phyloP scores from a whole-genome alignment of 2,888 invertebrate genomes.

The Galeopsomyia nigrocyanea region DNA sequence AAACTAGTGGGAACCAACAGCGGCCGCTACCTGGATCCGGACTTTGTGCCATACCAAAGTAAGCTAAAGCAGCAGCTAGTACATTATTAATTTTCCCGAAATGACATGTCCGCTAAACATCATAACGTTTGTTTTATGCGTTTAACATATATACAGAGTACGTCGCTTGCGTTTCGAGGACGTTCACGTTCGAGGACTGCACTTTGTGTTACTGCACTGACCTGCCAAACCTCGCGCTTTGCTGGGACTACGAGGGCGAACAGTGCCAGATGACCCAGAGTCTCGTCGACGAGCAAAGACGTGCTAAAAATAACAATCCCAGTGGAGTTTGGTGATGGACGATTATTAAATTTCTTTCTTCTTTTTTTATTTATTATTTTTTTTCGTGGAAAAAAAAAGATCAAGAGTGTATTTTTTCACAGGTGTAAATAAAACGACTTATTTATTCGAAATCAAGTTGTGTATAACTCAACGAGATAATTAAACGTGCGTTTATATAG shows the following conservation, averaged over 20 bases:
- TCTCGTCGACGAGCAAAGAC: conserved; percentile 17
- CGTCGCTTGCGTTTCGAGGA: conserved; percentile 32
- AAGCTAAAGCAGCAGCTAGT: no score
- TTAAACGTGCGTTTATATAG: no score
- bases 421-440: no score
- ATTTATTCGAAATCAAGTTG: no score
- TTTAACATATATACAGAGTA: conserved; percentile 35
- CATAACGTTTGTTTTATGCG: neutral
- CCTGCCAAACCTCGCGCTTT: conserved; percentile 33
- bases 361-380: neutral
- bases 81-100: neutral
- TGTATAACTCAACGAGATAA: no score
- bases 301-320: conserved; percentile 23
- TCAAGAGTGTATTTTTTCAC: no score
- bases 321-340: conserved; percentile 30
- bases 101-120: no score
- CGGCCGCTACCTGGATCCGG: no score
- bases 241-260: conserved; percentile 34
- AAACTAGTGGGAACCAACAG: no score
- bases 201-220: conserved; percentile 41
- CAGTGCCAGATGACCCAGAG: conserved; percentile 19
- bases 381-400: neutral
- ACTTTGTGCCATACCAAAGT: conserved; percentile 23
- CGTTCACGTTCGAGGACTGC: conserved; percentile 29
- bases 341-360: neutral